Percentiles rank a stretch among this genome's conserved stretches.
These are phyloP conservation scores for Spodoptera littoralis DNA, from an alignment of 2,888 invertebrate genomes.

Conservation along the genomic window DNA sequence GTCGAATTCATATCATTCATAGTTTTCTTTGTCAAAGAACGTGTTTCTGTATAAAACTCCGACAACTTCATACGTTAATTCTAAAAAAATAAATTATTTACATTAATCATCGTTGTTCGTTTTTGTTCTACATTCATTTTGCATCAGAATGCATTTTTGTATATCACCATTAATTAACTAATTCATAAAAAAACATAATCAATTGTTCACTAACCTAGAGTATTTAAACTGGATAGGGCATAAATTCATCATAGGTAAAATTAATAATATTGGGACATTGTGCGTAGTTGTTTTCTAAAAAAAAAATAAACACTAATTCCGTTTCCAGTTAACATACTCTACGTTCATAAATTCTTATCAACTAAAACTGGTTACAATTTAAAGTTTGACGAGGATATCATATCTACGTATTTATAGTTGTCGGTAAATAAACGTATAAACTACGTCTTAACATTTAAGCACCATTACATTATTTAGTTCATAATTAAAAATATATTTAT, in stretches of 20 bases:
- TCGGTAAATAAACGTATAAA: constrained; percentile 37
- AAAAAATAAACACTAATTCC: neutral
- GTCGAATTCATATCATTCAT: constrained; percentile 28
- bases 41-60: constrained; percentile 16
- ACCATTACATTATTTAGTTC: constrained; percentile 54
- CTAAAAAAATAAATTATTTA: constrained; percentile 29
- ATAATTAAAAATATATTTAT: constrained; percentile 43
- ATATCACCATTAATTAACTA: constrained; percentile 1
- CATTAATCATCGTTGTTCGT: constrained; percentile 31
- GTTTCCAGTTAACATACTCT: constrained; percentile 20
- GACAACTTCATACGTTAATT: constrained; percentile 31
- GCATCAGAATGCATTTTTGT: neutral
- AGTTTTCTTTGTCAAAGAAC: constrained; percentile 25
- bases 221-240: constrained; percentile 15
- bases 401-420: constrained; percentile 23
- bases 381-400: neutral
- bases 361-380: constrained; percentile 3
- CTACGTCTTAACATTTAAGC: constrained; percentile 53
- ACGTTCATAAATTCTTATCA: neutral
- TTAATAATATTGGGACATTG: constrained; percentile 13
- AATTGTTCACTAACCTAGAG: constrained; percentile 9
- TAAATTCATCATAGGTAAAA: neutral
- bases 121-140: constrained; percentile 11
- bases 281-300: constrained; percentile 23
- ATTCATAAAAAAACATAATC: neutral